A percentile compares a stretch with the other conserved stretches of the same genome.
These are phyloP conservation scores for Sphaerophoria taeniata DNA, from an alignment of 2,888 invertebrate species.

Conservation along the genomic window DNA sequence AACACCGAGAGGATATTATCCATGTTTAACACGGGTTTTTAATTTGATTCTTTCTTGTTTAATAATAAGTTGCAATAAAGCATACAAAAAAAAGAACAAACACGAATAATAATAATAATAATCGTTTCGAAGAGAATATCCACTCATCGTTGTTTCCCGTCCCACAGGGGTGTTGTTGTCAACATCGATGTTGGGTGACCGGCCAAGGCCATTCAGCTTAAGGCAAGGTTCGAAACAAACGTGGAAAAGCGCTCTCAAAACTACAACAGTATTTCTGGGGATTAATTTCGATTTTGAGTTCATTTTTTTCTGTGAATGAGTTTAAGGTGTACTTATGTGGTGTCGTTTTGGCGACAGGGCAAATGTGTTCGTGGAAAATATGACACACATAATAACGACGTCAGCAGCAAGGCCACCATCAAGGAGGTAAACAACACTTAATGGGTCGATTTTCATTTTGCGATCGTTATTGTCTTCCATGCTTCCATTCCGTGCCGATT, in stretches of 20 bases:
- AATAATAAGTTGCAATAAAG: constrained; percentile 26
- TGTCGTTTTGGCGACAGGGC: not conserved
- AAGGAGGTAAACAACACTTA: constrained; percentile 36
- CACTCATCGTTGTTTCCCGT: constrained; percentile 23
- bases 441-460: constrained; percentile 15
- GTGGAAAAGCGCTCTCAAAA: too few relatives aligned
- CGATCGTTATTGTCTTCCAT: too few relatives aligned
- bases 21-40: constrained; percentile 58
- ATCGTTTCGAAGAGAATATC: constrained; percentile 3
- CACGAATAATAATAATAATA: constrained; percentile 20
- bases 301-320: not conserved
- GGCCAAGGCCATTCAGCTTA: too few relatives aligned
- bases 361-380: not conserved
- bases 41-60: constrained; percentile 44
- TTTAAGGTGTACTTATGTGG: constrained; percentile 8
- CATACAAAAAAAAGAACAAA: constrained; percentile 4
- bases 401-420: too few relatives aligned
- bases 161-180: not conserved
- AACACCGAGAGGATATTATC: constrained; percentile 45
- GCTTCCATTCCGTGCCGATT: too few relatives aligned
- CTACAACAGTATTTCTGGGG: not conserved
- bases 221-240: too few relatives aligned
- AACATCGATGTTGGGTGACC: too few relatives aligned
- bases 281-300: constrained; percentile 32
- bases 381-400: too few relatives aligned